These are phyloP conservation scores for Agelaius tricolor DNA, from an alignment of 2,113 vertebrate genomes.

Conservation along the genomic window DNA sequence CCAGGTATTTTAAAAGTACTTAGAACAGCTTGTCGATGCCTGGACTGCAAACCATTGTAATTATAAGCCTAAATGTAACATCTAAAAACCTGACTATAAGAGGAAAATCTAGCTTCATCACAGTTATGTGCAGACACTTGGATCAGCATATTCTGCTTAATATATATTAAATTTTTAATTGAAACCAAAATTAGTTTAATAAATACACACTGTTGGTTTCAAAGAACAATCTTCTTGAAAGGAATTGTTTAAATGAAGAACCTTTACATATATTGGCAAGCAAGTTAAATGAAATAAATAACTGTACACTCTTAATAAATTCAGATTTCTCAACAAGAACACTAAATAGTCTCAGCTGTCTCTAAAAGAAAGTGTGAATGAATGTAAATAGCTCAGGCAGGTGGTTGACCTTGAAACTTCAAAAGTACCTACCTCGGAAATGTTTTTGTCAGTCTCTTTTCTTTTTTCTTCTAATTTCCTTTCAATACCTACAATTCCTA, in stretches of 20 bases:
- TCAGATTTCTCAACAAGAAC: background rate
- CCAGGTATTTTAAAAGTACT: background rate
- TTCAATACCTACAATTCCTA: slow-evolving; percentile 97
- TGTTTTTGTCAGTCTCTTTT: slow-evolving; percentile 99
- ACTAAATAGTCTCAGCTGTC: background rate
- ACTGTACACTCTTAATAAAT: background rate
- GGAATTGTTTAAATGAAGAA: background rate
- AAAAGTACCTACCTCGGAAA: slow-evolving; percentile 88
- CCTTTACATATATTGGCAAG: background rate
- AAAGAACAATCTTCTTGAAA: background rate
- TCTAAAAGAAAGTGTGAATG: slow-evolving; percentile 23
- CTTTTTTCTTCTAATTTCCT: slow-evolving; percentile 97
- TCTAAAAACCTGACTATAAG: background rate
- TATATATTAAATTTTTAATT: background rate
- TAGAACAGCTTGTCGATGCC: background rate
- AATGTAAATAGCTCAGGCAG: slow-evolving; percentile 10
- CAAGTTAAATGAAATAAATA: background rate
- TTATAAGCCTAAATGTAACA: background rate
- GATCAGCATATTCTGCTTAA: background rate
- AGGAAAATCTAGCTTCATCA: background rate
- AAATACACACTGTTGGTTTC: background rate
- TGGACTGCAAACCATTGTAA: background rate
- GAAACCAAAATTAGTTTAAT: background rate
- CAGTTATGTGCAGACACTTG: background rate
- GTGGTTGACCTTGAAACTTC: background rate